Evolutionary conservation across 2,888 invertebrate species (phyloP), one percentile per base, ranked within the genome.

Genomic region (Onthophagus sagittarius): DNA sequence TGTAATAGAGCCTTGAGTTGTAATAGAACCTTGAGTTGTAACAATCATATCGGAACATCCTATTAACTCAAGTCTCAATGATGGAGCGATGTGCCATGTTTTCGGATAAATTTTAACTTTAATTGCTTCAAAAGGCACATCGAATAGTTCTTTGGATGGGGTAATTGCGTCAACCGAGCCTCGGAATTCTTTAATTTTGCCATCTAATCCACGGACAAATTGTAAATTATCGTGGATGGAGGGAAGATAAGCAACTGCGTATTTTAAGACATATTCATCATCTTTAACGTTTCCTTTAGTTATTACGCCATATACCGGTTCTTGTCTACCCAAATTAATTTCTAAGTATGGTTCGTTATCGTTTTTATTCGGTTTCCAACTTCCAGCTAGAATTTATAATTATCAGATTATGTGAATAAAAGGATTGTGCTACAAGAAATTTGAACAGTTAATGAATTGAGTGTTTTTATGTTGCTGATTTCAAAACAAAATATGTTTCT

Each of bases 211-310:
- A n/a, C 31, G 15, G 11, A 79, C 73, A 71, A 72, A 77, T 63
- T 69, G 64, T 67, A 75, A 78, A 15, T 72, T 71, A 31, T 75
- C 74, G 7, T 84, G 82, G 0, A 90, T 92, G 81, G 94, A 91
- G 9, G 88, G 88, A 15, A 94, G 93, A 80, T 93, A 92, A 77
- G 92, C 81, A 3, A 94, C 87, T 80, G 90, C 89, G 80, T 93
- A 96, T 79, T 93, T 91, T 14, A 93, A 94, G 63, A 96, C 93
- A 83, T 90, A 94, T 80, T 93, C 90, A 77, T 92, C 88, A 74
- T 89, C 89, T 1, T 88, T 80, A 0, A 91, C 90, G 82, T 90
- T 91, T 15, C 95, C 95, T 80, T 91, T 91, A 77, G 94, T 83
- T 7, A 90, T 84, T 0, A 95, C 87, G 0, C 94, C 96, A 81